Conservation (phyloP, 2,888 invertebrate species). For the Acronicta psi region DNA sequence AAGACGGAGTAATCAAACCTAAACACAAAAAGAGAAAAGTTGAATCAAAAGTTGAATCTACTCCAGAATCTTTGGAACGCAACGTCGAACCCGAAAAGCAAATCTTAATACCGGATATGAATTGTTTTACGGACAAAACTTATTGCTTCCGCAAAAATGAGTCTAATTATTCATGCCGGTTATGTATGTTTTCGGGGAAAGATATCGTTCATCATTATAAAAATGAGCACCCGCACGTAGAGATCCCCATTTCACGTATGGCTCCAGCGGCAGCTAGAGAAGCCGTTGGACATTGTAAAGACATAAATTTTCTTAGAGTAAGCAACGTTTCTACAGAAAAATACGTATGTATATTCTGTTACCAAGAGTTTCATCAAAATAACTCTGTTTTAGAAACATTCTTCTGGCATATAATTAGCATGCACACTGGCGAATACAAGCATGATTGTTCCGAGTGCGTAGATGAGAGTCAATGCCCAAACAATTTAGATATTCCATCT, state of each 20-base stretch:
- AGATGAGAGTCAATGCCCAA: conserved; percentile 70
- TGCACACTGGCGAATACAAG: conserved; percentile 94
- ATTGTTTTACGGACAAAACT: conserved; percentile 78
- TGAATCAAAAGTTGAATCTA: conserved; percentile 34
- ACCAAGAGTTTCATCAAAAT: conserved; percentile 71
- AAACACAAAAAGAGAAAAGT: conserved; percentile 77
- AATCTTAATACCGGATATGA: conserved; percentile 62
- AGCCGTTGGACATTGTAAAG: conserved; percentile 88
- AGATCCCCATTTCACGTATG: conserved; percentile 91
- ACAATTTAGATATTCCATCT: conserved; percentile 78
- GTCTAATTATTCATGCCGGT: conserved; percentile 86
- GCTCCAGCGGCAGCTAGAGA: conserved; percentile 83
- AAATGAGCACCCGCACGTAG: conserved; percentile 90
- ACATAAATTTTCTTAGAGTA: conserved; percentile 74
- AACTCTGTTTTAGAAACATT: conserved; percentile 82
- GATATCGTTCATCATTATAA: conserved; percentile 92
- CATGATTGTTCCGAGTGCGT: conserved; percentile 90
- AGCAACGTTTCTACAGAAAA: conserved; percentile 74
- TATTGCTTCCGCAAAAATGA: conserved; percentile 81
- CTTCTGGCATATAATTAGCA: conserved; percentile 92
- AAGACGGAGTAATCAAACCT: conserved; percentile 78
- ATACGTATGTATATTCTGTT: conserved; percentile 82
- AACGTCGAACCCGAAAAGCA: conserved; percentile 8
- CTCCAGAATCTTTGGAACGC: conserved; percentile 3
- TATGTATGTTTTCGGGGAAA: conserved; percentile 89